A percentile compares a stretch with the other conserved stretches of the same genome.
These are phyloP conservation scores for Albula goreensis DNA, from an alignment of 2,113 vertebrate genomes.

Conservation along the genomic window DNA sequence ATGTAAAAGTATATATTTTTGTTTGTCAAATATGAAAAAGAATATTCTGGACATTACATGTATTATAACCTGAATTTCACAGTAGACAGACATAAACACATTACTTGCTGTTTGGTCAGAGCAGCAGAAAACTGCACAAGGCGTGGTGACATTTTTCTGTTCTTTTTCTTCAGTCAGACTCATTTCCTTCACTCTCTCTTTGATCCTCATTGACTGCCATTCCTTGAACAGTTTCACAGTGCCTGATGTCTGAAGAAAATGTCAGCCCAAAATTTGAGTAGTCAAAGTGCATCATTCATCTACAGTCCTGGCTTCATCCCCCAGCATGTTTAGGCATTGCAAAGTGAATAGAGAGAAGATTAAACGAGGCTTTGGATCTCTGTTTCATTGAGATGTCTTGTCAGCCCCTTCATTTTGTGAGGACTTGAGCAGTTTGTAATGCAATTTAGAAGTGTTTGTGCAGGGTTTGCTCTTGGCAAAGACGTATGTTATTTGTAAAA, in stretches of 20 bases:
- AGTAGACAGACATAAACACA: too few relatives aligned
- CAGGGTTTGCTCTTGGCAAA: neutral
- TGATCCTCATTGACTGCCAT: neutral
- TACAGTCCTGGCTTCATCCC: neutral
- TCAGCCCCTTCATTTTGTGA: slow-evolving; percentile 15
- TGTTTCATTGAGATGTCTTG: slow-evolving; percentile 41
- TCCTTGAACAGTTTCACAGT: neutral
- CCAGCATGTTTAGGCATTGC: slow-evolving; percentile 41
- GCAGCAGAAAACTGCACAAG: too few relatives aligned
- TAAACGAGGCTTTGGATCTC: slow-evolving; percentile 48
- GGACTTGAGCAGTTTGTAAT: neutral
- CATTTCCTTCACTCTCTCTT: neutral
- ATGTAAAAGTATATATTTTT: too few relatives aligned
- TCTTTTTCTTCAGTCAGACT: too few relatives aligned
- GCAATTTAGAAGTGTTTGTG: neutral
- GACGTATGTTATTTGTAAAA: neutral
- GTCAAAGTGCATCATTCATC: neutral
- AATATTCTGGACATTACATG: too few relatives aligned
- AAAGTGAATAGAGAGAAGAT: slow-evolving; percentile 48
- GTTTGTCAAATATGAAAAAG: too few relatives aligned
- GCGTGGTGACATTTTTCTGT: too few relatives aligned
- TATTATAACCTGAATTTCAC: too few relatives aligned
- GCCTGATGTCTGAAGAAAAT: too few relatives aligned
- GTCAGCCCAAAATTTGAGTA: neutral
- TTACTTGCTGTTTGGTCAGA: too few relatives aligned